Base-by-base conservation (phyloP, 2,113 vertebrate genomes). In the Daubentonia madagascariensis region DNA sequence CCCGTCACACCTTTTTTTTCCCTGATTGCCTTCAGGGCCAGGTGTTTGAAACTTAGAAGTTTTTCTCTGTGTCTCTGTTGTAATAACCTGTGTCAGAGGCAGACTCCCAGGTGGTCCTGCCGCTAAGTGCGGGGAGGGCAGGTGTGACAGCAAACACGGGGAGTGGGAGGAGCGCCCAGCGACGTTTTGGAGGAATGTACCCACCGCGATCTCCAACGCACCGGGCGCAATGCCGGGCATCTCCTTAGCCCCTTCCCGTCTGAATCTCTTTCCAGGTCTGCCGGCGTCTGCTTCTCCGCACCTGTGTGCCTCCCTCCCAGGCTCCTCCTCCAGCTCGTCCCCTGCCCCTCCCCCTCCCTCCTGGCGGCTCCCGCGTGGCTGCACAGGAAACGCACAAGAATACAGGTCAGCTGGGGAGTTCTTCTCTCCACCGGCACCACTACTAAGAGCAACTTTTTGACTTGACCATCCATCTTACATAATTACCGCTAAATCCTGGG, bases 291-390 rank as follows among this genome's bases (percentile, higher is more conserved):
- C 32, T 73, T 73, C 40, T 59, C 48, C 2, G 1, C 18, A 28
- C 17, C 40, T 30, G 5, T 32, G 57, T 8, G 8, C 6, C 35
- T 32, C 13, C 4, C 9, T 17, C 6, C 5, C 5, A n/a, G 57
- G 20, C 1, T 9, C 37, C 17, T 80, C 37, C 68, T 61, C 5
- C 11, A 35, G 40, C 23, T 2, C 35, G 5, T 5, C 40, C 40
- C 37, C 54, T 4, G 25, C 45, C 18, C 57, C 30, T 28, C 30
- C 45, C 18, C 57, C 30, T 28, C 30, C 78, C 16, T 13, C 67
- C 37, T 52, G 4, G 40, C 6, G 3, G 35, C 4, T 63, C 0
- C 50, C 18, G 3, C 0, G 0, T 30, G 40, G 23, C 78, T n/a
- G 22, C 32, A 16, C 8, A 18, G 70, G 57, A 61, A 1, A 14